phyloP scores from a whole-genome alignment of 2,113 vertebrate genomes.

The Callopanchax toddi region DNA sequence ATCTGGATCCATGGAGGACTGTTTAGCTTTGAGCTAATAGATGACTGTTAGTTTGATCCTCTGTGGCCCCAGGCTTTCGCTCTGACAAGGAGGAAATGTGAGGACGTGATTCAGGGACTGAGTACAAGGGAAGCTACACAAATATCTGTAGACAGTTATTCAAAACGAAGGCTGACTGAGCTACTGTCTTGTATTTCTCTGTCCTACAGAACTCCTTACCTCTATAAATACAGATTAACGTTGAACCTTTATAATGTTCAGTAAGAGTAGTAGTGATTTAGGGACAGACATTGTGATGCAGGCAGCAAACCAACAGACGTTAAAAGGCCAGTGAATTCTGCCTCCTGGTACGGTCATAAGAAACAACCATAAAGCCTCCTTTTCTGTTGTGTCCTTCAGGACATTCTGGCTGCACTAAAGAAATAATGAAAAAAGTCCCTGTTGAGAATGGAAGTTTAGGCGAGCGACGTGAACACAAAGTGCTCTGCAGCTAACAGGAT shows the following conservation, averaged over 20 bases:
- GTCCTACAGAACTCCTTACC: constrained; percentile 3
- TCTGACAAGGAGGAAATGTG: constrained; percentile 6
- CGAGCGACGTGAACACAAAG: constrained; percentile 35
- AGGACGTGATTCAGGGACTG: not conserved
- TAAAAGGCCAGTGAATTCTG: constrained; percentile 12
- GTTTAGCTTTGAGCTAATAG: constrained; percentile 20
- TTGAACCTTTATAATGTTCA: constrained; percentile 6
- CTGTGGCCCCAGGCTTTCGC: constrained; percentile 6
- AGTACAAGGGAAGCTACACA: not conserved
- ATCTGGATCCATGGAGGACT: not conserved
- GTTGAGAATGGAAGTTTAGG: constrained; percentile 44
- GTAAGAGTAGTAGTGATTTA: constrained; percentile 9
- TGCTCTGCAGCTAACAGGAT: constrained; percentile 12
- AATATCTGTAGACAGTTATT: constrained; percentile 16
- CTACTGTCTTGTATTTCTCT: not conserved
- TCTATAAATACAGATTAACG: constrained; percentile 1
- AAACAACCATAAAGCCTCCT: constrained; percentile 29
- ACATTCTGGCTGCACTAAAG: constrained; percentile 31
- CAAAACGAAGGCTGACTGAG: not conserved
- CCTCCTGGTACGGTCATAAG: constrained; percentile 17
- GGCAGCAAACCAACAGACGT: constrained; percentile 9
- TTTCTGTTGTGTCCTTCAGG: constrained; percentile 43
- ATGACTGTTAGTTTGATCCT: constrained; percentile 26
- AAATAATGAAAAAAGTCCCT: constrained; percentile 11
- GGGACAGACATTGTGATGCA: constrained; percentile 16